Evolutionary conservation across 2,797 vertebrate species (phyloP).

Genomic region (Nannoperca australis): DNA sequence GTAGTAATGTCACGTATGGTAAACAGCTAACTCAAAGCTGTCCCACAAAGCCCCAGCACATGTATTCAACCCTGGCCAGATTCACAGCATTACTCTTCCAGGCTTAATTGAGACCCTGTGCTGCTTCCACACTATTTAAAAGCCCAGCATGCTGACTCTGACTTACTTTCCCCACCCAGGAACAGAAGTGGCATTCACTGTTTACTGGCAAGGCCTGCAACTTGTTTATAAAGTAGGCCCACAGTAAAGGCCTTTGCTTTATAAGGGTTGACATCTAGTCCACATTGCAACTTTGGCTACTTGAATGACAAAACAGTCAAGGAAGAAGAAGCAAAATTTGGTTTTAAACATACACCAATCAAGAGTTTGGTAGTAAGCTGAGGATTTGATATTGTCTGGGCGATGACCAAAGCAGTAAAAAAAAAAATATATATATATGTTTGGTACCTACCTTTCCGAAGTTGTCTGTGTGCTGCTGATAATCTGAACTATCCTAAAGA

Average conservation of each 20-base stretch:
- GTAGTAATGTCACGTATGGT: background rate
- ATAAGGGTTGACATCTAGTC: slow-evolving; percentile 53
- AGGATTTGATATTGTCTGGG: slow-evolving; percentile 1
- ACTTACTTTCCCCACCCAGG: slow-evolving; percentile 38
- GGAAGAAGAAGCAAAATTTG: slow-evolving; percentile 30
- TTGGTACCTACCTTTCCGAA: slow-evolving; percentile 92
- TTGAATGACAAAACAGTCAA: slow-evolving; percentile 44
- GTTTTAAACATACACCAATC: background rate
- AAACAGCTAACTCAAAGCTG: slow-evolving; percentile 1
- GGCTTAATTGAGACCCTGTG: slow-evolving; percentile 25
- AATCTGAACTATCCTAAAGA: slow-evolving; percentile 92
- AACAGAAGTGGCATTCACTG: slow-evolving; percentile 72
- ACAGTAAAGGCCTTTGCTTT: slow-evolving; percentile 67
- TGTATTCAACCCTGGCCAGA: slow-evolving; percentile 62
- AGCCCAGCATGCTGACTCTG: slow-evolving; percentile 48
- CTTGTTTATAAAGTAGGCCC: slow-evolving; percentile 62
- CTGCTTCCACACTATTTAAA: slow-evolving; percentile 47
- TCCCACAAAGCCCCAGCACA: slow-evolving; percentile 10
- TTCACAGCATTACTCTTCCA: slow-evolving; percentile 48
- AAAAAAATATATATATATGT: background rate
- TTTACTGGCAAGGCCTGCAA: slow-evolving; percentile 51
- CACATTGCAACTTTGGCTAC: slow-evolving; percentile 39
- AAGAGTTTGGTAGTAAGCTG: background rate
- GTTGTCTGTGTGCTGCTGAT: slow-evolving; percentile 96
- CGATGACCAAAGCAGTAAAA: background rate